These are phyloP conservation scores for Carduelis carduelis DNA, from an alignment of 2,797 vertebrate species.

Conservation along the genomic window DNA sequence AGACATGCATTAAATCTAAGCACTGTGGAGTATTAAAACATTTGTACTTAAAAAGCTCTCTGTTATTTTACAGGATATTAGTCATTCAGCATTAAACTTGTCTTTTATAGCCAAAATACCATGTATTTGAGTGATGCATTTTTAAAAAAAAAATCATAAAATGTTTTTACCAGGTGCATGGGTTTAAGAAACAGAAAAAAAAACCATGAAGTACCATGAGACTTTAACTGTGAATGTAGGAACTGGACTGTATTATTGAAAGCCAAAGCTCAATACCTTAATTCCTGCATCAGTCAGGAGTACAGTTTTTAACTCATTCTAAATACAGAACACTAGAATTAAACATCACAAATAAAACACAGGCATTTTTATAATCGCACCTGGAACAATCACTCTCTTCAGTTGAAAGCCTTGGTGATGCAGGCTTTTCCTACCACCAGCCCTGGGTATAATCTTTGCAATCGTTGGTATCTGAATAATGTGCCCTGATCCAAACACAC, in stretches of 20 bases:
- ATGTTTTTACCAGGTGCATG: conserved; percentile 7
- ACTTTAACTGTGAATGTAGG: not conserved
- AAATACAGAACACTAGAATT: not conserved
- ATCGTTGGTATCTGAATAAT: not conserved
- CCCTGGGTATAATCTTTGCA: not conserved
- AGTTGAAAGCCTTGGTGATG: not conserved
- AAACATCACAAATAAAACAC: not conserved
- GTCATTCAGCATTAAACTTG: conserved; percentile 34
- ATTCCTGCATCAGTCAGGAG: not conserved
- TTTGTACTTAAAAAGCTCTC: conserved; percentile 44
- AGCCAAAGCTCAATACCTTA: not conserved
- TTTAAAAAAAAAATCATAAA: not conserved
- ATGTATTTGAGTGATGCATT: conserved; percentile 1
- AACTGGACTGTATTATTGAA: not conserved
- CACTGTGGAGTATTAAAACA: conserved; percentile 41
- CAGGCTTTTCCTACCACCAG: not conserved
- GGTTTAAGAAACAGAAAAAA: conserved; percentile 7
- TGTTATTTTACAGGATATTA: conserved; percentile 9
- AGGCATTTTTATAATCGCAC: not conserved
- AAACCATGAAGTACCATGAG: not conserved
- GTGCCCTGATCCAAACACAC: not conserved
- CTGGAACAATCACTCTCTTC: not conserved
- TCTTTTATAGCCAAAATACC: conserved; percentile 10
- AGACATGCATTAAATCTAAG: conserved; percentile 67
- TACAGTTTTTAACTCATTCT: not conserved